These are phyloP conservation scores for Plebejus anna DNA, from an alignment of 2,888 invertebrate genomes.

Conservation along the genomic window DNA sequence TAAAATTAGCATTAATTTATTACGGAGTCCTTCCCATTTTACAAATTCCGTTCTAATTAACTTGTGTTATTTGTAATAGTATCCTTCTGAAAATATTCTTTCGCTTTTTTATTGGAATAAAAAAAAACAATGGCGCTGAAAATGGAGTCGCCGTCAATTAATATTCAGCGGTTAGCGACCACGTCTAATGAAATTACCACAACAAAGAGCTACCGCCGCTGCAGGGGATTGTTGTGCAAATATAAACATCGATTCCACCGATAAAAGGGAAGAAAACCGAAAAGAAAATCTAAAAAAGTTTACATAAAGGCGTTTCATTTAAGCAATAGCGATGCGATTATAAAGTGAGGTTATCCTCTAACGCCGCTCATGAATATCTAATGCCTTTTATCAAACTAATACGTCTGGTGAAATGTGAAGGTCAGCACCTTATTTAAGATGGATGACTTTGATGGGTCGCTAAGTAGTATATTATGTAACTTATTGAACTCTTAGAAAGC, in stretches of 20 bases:
- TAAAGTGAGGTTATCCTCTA: neutral
- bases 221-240: conserved; percentile 66
- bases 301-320: conserved; percentile 35
- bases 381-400: neutral
- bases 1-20: conserved; percentile 19
- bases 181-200: conserved; percentile 73
- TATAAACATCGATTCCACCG: conserved; percentile 69
- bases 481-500: too few species aligned
- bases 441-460: too few species aligned
- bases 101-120: conserved; percentile 28
- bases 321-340: conserved; percentile 22
- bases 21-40: neutral
- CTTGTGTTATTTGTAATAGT: neutral
- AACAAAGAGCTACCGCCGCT: conserved; percentile 62
- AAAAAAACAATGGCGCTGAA: conserved; percentile 50
- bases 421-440: neutral
- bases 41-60: conserved; percentile 14
- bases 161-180: conserved; percentile 65
- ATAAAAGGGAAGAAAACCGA: conserved; percentile 48
- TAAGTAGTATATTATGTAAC: too few species aligned
- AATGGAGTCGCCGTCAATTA: conserved; percentile 54
- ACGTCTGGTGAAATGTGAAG: neutral
- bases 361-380: neutral
- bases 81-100: conserved; percentile 21
- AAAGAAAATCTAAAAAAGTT: conserved; percentile 36